phyloP scores from a whole-genome alignment of 2,113 vertebrate species.

The Gambusia holbrooki region DNA sequence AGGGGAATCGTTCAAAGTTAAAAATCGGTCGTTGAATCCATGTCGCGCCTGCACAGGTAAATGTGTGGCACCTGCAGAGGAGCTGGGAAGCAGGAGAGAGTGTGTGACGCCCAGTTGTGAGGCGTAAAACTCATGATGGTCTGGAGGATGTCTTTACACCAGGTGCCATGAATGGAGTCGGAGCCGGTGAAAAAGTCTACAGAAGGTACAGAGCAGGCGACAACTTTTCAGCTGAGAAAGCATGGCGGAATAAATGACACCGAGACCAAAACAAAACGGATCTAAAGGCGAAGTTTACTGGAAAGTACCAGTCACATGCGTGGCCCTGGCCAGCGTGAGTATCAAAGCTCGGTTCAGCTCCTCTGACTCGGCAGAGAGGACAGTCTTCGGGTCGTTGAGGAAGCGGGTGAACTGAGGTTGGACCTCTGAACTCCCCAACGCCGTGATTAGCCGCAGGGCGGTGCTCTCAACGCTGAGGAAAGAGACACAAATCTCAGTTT shows the following conservation, averaged over 20 bases:
- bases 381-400: conserved; percentile 95
- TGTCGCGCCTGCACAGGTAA: background rate
- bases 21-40: background rate
- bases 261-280: background rate
- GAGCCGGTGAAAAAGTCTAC: conserved; percentile 98
- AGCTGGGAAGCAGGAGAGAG: conserved; percentile 95
- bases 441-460: conserved; percentile 93
- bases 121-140: conserved; percentile 99
- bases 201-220: conserved; percentile 24
- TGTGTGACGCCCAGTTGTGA: conserved; percentile 99
- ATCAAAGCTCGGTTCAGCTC: conserved; percentile 97
- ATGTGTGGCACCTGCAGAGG: conserved; percentile 88
- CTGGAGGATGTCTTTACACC: conserved; percentile 99
- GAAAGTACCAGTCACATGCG: conserved; percentile 91
- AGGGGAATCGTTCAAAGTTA: background rate
- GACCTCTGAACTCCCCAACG: conserved; percentile 95
- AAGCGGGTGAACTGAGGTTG: conserved; percentile 97
- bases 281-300: background rate
- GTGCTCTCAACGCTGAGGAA: conserved; percentile 92
- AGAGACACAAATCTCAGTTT: conserved; percentile 19
- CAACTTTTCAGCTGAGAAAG: too few relatives aligned
- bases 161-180: conserved; percentile 97
- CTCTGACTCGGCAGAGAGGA: conserved; percentile 95
- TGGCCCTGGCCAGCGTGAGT: conserved; percentile 94
- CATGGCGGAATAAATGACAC: background rate